Evolutionary conservation across 2,113 vertebrate species (phyloP).

Genomic region (Scopus umbretta): DNA sequence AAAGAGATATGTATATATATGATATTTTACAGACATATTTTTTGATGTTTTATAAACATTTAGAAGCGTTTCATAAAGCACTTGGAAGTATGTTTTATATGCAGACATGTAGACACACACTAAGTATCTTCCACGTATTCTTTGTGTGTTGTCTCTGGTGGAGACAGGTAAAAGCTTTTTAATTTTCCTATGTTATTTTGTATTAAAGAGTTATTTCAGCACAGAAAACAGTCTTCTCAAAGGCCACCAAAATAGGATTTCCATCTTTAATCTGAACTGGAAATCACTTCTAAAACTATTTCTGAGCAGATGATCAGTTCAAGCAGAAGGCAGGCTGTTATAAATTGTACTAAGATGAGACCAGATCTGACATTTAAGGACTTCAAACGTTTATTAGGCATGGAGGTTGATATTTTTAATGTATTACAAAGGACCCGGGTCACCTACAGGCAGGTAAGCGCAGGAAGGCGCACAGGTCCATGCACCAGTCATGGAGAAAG

Average conservation of each 20-base stretch:
- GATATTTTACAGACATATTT: background rate
- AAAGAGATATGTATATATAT: background rate
- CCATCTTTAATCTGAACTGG: background rate
- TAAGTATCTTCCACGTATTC: background rate
- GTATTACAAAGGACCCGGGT: background rate
- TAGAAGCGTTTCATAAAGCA: background rate
- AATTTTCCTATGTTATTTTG: background rate
- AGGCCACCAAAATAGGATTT: background rate
- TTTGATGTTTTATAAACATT: background rate
- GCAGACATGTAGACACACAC: background rate
- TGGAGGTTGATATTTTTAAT: background rate
- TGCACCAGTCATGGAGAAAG: background rate
- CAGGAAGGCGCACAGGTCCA: background rate
- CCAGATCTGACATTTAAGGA: background rate
- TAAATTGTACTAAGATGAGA: background rate
- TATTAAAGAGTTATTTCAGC: background rate
- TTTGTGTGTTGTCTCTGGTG: background rate
- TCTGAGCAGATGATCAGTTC: background rate
- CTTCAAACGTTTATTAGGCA: background rate
- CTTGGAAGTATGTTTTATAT: background rate
- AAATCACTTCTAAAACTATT: background rate
- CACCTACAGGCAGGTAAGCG: background rate
- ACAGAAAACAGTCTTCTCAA: background rate
- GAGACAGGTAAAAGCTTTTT: background rate
- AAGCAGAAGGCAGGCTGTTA: background rate